Evolutionary conservation across 2,888 invertebrate genomes (phyloP).

Genomic region (Gisinianus flammeolus): DNA sequence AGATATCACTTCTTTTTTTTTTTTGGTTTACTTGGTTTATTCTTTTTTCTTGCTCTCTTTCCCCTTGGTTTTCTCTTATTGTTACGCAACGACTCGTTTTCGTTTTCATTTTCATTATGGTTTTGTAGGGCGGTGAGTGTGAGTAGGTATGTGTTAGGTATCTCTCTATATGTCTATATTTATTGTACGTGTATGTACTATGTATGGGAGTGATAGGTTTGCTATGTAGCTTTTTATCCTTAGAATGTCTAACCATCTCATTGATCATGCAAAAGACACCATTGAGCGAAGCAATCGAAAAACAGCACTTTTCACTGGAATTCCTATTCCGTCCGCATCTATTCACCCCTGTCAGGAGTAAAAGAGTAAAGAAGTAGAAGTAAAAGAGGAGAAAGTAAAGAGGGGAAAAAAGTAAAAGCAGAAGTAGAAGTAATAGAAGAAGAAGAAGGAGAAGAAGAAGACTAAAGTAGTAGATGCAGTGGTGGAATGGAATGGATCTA

Average conservation of each 20-base stretch:
- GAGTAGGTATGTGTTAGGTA: no score
- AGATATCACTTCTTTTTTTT: no score
- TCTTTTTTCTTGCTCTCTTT: no score
- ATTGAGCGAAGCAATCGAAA: constrained; percentile 22
- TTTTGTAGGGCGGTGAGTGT: no score
- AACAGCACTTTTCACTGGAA: constrained; percentile 19
- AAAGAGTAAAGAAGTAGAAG: constrained; percentile 6
- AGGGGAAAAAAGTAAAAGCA: background rate
- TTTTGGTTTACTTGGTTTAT: no score
- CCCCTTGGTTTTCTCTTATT: no score
- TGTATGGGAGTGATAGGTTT: no score
- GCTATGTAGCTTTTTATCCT: no score
- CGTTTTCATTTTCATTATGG: no score
- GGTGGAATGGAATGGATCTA: background rate
- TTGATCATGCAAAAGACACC: constrained; percentile 33
- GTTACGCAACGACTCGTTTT: no score
- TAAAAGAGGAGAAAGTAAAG: background rate
- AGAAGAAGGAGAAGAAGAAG: background rate
- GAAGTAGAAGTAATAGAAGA: background rate
- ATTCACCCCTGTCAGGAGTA: constrained; percentile 26
- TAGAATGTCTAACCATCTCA: background rate
- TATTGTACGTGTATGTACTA: no score
- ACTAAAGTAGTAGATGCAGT: background rate
- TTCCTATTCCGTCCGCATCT: constrained; percentile 32
- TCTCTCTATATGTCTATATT: no score